These are phyloP conservation scores for Chaetogeoica ovagalla DNA, from an alignment of 2,888 invertebrate genomes.

Conservation along the genomic window DNA sequence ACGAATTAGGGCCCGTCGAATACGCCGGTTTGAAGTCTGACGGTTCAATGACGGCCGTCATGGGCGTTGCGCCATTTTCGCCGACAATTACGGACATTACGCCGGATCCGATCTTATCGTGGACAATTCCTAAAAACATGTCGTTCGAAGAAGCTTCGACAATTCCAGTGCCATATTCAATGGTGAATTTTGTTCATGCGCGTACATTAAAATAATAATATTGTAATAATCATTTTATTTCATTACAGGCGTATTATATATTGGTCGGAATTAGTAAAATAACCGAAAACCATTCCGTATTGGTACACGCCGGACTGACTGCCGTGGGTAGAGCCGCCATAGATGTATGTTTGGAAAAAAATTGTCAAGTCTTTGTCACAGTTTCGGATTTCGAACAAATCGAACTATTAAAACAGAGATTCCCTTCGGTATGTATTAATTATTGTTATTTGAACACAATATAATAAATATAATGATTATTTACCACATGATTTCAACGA, in stretches of 20 bases:
- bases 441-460: too few relatives aligned
- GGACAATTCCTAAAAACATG: conserved; percentile 63
- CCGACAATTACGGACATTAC: conserved; percentile 23
- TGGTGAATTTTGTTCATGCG: conserved; percentile 56
- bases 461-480: too few relatives aligned
- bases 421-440: conserved; percentile 51
- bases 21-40: conserved; percentile 39
- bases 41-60: conserved; percentile 55
- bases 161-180: conserved; percentile 64
- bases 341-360: conserved; percentile 30
- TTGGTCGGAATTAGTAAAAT: not conserved
- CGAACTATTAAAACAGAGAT: conserved; percentile 24
- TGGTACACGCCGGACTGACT: conserved; percentile 5
- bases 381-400: conserved; percentile 44
- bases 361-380: conserved; percentile 34
- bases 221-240: not conserved
- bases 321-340: conserved; percentile 44
- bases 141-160: conserved; percentile 63
- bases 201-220: not conserved
- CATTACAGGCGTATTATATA: conserved; percentile 48
- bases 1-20: conserved; percentile 34
- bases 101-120: conserved; percentile 58
- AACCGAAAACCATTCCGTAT: not conserved
- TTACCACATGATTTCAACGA: too few relatives aligned
- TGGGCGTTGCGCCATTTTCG: conserved; percentile 56